These are phyloP conservation scores for Ligdia adustata DNA, from an alignment of 2,888 invertebrate genomes.

Conservation along the genomic window DNA sequence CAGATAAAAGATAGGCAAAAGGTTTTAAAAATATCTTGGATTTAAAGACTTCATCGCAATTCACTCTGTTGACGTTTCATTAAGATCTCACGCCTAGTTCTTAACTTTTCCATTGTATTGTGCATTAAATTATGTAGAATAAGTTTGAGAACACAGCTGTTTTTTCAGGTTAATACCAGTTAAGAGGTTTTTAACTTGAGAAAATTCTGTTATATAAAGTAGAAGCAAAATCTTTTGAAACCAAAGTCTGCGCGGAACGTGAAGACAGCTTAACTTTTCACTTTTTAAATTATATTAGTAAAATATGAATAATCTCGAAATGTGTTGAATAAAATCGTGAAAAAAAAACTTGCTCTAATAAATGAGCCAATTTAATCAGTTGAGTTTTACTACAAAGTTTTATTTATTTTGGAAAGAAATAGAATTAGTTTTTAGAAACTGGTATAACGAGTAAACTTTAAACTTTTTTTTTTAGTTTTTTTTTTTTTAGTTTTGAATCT, in stretches of 20 bases:
- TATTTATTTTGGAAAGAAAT: too few relatives aligned
- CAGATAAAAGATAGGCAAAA: background rate
- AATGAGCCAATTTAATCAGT: too few relatives aligned
- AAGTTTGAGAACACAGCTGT: slow-evolving; percentile 25
- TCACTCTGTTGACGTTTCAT: slow-evolving; percentile 50
- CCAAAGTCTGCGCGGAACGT: slow-evolving; percentile 24
- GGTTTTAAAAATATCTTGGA: background rate
- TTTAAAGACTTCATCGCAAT: slow-evolving; percentile 16
- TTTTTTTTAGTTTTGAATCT: too few relatives aligned
- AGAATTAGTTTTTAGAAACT: too few relatives aligned
- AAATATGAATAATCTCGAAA: too few relatives aligned
- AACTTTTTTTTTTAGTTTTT: too few relatives aligned
- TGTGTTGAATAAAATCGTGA: too few relatives aligned
- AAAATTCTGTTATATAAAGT: slow-evolving; percentile 32
- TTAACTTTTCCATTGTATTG: slow-evolving; percentile 33
- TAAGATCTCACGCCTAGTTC: slow-evolving; percentile 36
- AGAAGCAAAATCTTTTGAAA: slow-evolving; percentile 24
- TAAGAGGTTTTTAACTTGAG: slow-evolving; percentile 27
- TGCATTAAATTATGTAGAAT: slow-evolving; percentile 30
- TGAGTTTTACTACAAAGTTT: too few relatives aligned
- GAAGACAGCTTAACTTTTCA: slow-evolving; percentile 19
- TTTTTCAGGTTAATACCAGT: slow-evolving; percentile 29
- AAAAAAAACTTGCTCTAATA: too few relatives aligned
- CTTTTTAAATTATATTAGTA: background rate
- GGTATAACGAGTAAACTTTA: too few relatives aligned